phyloP scores from a whole-genome alignment of 2,113 vertebrate genomes.

The Grantiella picta region DNA sequence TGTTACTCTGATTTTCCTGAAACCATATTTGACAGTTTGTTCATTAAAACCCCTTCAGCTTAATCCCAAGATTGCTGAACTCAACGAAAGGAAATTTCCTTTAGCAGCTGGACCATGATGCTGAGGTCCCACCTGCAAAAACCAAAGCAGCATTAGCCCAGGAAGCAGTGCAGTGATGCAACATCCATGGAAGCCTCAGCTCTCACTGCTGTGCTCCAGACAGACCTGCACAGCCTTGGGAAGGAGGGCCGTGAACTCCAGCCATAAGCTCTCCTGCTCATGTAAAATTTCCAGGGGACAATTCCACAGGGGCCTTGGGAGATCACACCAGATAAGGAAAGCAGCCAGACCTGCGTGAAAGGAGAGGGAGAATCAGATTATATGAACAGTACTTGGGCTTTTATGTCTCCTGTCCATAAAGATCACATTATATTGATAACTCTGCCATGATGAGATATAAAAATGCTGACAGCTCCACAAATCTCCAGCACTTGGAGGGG shows the following conservation, averaged over 20 bases:
- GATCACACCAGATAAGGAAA: conserved; percentile 6
- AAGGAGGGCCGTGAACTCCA: conserved; percentile 15
- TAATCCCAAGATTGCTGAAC: neutral
- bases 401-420: neutral
- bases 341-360: neutral
- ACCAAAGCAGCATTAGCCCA: neutral
- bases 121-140: neutral
- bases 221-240: neutral
- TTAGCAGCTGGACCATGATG: neutral
- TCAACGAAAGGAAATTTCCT: neutral
- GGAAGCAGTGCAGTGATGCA: neutral
- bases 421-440: neutral
- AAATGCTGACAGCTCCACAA: conserved; percentile 31
- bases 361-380: conserved; percentile 15
- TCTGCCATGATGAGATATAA: neutral
- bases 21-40: neutral
- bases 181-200: neutral
- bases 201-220: neutral
- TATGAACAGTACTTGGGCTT: neutral
- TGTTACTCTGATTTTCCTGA: neutral
- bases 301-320: conserved; percentile 27
- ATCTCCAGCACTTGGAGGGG: neutral
- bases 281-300: neutral
- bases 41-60: neutral
- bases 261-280: neutral